Evolutionary conservation across 2,888 invertebrate genomes (phyloP).

Genomic region (Gisinianus flammeolus): DNA sequence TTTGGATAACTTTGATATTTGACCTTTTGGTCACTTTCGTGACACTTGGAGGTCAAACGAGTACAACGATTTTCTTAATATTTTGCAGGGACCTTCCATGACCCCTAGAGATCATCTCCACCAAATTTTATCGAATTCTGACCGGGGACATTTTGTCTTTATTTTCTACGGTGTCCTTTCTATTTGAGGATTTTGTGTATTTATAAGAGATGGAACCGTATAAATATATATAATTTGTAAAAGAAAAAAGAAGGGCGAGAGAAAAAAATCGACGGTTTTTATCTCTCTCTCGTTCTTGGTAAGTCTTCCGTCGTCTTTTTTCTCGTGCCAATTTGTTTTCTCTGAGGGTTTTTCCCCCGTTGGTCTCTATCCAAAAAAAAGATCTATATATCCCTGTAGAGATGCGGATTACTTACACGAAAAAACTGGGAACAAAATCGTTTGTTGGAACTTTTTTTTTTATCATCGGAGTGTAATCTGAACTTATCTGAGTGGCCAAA

Average conservation of each 20-base stretch:
- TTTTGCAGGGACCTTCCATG: too few relatives aligned
- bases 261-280: too few relatives aligned
- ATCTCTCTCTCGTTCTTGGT: slow-evolving; percentile 26
- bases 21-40: too few relatives aligned
- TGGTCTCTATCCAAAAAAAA: slow-evolving; percentile 41
- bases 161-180: too few relatives aligned
- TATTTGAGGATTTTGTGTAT: too few relatives aligned
- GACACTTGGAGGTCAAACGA: too few relatives aligned
- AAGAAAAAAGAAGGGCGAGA: slow-evolving; percentile 44
- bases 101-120: too few relatives aligned
- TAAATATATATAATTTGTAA: neutral
- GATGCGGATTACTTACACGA: slow-evolving; percentile 34
- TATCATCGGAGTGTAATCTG: slow-evolving; percentile 48
- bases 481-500: slow-evolving; percentile 48
- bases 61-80: too few relatives aligned
- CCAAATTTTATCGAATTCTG: too few relatives aligned
- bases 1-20: too few relatives aligned
- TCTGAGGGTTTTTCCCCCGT: slow-evolving; percentile 48
- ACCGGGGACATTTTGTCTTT: too few relatives aligned
- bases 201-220: too few relatives aligned
- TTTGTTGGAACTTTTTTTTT: slow-evolving; percentile 49
- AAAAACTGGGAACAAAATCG: slow-evolving; percentile 43
- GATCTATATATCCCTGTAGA: slow-evolving; percentile 33
- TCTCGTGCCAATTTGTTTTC: slow-evolving; percentile 52
- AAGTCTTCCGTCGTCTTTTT: slow-evolving; percentile 58